Percentiles rank a stretch among this genome's conserved stretches.
These are phyloP conservation scores for Cephalopachus bancanus DNA, from an alignment of 2,797 vertebrate genomes.

Conservation along the genomic window DNA sequence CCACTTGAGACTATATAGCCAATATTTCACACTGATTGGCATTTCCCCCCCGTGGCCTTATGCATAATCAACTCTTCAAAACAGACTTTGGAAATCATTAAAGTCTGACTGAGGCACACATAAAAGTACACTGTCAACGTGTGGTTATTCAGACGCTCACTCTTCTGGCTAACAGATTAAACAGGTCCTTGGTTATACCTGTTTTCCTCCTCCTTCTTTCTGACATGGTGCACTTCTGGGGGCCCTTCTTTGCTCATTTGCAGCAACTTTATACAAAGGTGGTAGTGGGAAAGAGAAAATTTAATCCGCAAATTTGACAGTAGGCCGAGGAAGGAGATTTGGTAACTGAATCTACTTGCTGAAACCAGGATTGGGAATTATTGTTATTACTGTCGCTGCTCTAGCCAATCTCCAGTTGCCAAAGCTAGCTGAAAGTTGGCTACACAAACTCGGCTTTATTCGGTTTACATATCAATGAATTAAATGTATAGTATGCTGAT, in stretches of 20 bases:
- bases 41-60: conserved; percentile 71
- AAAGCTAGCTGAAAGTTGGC: neutral
- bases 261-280: conserved; percentile 19
- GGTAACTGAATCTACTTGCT: conserved; percentile 65
- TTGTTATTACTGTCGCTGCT: neutral
- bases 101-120: conserved; percentile 71
- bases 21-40: conserved; percentile 82
- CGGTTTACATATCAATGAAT: conserved; percentile 39
- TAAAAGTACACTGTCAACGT: conserved; percentile 68
- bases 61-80: conserved; percentile 82
- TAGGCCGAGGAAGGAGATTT: conserved; percentile 39
- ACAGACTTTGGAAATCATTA: conserved; percentile 79
- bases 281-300: conserved; percentile 48
- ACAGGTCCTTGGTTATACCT: conserved; percentile 24
- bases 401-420: neutral
- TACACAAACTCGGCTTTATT: conserved; percentile 34
- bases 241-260: conserved; percentile 29
- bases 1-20: conserved; percentile 69
- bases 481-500: conserved; percentile 10
- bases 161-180: conserved; percentile 57
- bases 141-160: conserved; percentile 40
- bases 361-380: conserved; percentile 34
- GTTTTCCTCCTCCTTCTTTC: neutral
- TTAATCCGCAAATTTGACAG: conserved; percentile 54
- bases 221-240: neutral